phyloP scores from a whole-genome alignment of 2,113 vertebrate species.

The Zosterops japonicus region DNA sequence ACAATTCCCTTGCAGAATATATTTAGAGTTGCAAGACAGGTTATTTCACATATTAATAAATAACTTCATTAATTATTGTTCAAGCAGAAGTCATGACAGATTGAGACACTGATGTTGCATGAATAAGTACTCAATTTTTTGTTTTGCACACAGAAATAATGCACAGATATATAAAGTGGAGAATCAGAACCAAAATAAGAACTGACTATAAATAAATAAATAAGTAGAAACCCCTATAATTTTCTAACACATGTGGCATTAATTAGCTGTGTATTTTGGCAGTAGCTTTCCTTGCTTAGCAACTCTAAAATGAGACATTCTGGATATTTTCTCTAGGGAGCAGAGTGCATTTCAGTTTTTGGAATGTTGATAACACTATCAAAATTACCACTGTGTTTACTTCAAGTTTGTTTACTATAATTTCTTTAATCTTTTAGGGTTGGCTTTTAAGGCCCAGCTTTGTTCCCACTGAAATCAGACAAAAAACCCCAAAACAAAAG shows the following conservation, averaged over 20 bases:
- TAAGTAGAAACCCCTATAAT: not conserved
- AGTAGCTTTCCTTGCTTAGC: not conserved
- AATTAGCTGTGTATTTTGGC: not conserved
- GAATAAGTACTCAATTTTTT: not conserved
- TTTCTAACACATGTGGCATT: not conserved
- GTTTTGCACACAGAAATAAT: not conserved
- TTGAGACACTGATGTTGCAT: not conserved
- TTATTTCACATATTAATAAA: not conserved
- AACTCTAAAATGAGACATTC: not conserved
- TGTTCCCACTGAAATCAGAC: not conserved
- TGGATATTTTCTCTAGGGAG: not conserved
- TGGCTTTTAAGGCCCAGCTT: not conserved
- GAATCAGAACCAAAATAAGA: not conserved
- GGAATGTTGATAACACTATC: not conserved
- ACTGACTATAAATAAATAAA: not conserved
- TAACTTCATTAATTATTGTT: not conserved
- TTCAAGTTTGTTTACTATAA: not conserved
- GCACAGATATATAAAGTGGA: not conserved
- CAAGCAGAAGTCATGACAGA: not conserved
- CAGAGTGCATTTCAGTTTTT: not conserved
- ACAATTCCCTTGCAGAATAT: not conserved
- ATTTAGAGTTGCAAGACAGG: not conserved
- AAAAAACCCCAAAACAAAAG: not conserved
- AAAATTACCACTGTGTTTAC: not conserved
- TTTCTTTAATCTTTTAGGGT: not conserved